Base-by-base conservation (phyloP, 2,797 vertebrate genomes). In the Parambassis ranga region DNA sequence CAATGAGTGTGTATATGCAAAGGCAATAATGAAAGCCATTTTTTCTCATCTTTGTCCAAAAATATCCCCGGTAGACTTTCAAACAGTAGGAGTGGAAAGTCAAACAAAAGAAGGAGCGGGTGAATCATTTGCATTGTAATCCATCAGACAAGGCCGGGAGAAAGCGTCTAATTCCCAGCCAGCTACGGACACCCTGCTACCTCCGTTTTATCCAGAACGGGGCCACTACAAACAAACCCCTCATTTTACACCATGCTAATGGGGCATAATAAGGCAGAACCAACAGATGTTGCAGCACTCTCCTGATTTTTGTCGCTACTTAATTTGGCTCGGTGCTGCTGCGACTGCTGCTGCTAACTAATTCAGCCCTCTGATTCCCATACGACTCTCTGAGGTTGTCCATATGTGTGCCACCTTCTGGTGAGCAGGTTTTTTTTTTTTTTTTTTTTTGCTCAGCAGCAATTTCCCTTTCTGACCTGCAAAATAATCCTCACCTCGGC, bases 41-140 rank as follows among this genome's bases (percentile, higher is more conserved):
- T 84, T 83, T 57, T 75, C n/a, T 83, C 75, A 75, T 83, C 73
- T 26, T 35, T 32, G 18, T 87, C 85, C 84, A 86, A 67, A 73
- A 65, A 42, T 57, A 71, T 64, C 43, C 78, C 77, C 49, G 7
- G 68, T 51, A 63, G 78, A 55, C 65, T 80, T 75, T 52, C 31
- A 50, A 77, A 74, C 69, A 50, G 76, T 71, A 22, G 64, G 74
- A 81, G 67, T 42, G 59, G 66, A 77, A 78, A 81, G 68, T 74
- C 68, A 84, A 84, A 85, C 82, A 83, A 83, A 82, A 78, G 77
- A 71, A 62, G 53, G 18, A 67, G 48, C 7, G 68, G 66, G 64
- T 69, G 82, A 72, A 42, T 83, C 66, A 81, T 87, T 82, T 82
- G 70, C 79, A 79, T 83, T 72, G 78, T 82, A 75, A 85, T 81